These are phyloP conservation scores for Synanthedon vespiformis DNA, from an alignment of 2,888 invertebrate genomes.

Conservation along the genomic window DNA sequence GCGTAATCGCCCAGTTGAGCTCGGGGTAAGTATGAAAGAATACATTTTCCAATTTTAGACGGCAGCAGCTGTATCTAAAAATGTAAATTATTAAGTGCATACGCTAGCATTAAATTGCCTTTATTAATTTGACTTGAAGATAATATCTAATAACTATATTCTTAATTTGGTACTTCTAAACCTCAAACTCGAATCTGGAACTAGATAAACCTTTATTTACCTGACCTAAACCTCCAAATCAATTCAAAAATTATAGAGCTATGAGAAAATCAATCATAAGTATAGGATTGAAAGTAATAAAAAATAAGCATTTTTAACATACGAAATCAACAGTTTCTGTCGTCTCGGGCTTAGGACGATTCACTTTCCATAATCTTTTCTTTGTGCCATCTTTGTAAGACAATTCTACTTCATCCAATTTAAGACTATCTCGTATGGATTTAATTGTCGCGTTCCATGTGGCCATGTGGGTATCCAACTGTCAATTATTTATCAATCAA, in stretches of 20 bases:
- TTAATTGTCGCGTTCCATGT: conserved; percentile 42
- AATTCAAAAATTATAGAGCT: neutral
- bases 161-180: too few relatives aligned
- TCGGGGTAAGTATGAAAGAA: conserved; percentile 35
- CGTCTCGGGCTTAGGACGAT: conserved; percentile 41
- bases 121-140: too few relatives aligned
- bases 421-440: conserved; percentile 34
- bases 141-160: too few relatives aligned
- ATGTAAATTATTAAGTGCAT: too few relatives aligned
- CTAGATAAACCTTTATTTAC: too few relatives aligned
- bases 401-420: conserved; percentile 48
- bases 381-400: conserved; percentile 39
- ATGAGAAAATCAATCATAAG: neutral
- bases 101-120: too few relatives aligned
- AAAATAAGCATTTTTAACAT: conserved; percentile 9
- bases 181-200: too few relatives aligned
- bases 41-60: conserved; percentile 34
- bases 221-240: neutral
- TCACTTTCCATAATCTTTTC: conserved; percentile 49
- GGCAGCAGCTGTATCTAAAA: conserved; percentile 46
- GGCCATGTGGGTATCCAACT: conserved; percentile 32
- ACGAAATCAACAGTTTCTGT: conserved; percentile 53
- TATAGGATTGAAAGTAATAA: neutral
- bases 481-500: conserved; percentile 1
- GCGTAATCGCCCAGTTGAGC: conserved; percentile 32